Conservation (phyloP, 2,797 vertebrate species). For the Tenualosa ilisha region DNA sequence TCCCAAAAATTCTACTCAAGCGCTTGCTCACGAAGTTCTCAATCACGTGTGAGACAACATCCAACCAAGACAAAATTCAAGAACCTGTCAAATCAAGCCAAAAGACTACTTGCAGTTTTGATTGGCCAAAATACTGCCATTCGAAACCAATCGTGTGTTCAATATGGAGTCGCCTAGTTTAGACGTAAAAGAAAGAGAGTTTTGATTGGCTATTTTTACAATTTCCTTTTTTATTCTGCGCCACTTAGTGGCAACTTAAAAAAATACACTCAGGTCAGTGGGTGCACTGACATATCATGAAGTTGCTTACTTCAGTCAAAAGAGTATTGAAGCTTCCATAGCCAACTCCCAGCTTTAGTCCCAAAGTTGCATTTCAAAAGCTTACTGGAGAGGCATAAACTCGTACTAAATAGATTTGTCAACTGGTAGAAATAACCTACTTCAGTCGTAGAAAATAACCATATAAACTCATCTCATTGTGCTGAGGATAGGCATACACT, state of each 20-base stretch:
- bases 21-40: conserved; percentile 1
- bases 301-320: too few relatives aligned
- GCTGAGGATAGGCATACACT: too few relatives aligned
- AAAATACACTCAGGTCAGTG: not conserved
- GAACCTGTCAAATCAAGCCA: not conserved
- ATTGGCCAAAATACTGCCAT: conserved; percentile 28
- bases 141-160: conserved; percentile 34
- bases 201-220: conserved; percentile 2
- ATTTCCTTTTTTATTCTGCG: not conserved
- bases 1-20: not conserved
- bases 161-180: conserved; percentile 29
- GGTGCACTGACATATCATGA: not conserved
- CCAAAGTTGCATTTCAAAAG: too few relatives aligned
- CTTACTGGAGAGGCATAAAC: not conserved
- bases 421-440: too few relatives aligned
- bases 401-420: not conserved
- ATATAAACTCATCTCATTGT: too few relatives aligned
- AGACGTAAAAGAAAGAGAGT: not conserved
- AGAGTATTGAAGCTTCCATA: too few relatives aligned
- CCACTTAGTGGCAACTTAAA: not conserved
- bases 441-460: too few relatives aligned
- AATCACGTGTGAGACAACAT: conserved; percentile 12
- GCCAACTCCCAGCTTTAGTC: not conserved
- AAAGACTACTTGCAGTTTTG: not conserved
- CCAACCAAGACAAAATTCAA: not conserved